Percentiles rank a stretch among this genome's conserved stretches.
These are phyloP conservation scores for Microvelia longipes DNA, from an alignment of 1,140 invertebrate genomes.

Conservation along the genomic window DNA sequence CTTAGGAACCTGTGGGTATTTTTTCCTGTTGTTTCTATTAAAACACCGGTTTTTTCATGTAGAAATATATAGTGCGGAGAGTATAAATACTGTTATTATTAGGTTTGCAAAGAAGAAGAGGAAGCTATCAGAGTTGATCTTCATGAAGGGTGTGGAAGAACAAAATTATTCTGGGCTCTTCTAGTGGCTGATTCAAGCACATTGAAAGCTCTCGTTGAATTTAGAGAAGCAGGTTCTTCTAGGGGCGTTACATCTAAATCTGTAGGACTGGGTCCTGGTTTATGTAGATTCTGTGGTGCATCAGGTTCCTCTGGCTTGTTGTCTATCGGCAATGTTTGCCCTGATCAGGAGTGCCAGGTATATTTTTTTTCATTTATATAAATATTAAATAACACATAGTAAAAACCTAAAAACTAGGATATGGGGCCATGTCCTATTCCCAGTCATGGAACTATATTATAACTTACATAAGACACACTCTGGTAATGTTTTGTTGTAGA, in stretches of 20 bases:
- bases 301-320: slow-evolving; percentile 66
- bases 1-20: too few relatives aligned
- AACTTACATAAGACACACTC: too few relatives aligned
- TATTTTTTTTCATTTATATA: slow-evolving; percentile 8
- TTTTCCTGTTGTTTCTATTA: too few relatives aligned
- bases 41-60: too few relatives aligned
- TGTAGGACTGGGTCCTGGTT: slow-evolving; percentile 36
- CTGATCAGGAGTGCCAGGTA: slow-evolving; percentile 81
- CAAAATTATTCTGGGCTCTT: slow-evolving; percentile 88
- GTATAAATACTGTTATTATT: slow-evolving; percentile 1
- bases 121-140: slow-evolving; percentile 85
- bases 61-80: too few relatives aligned
- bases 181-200: slow-evolving; percentile 82
- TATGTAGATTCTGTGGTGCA: slow-evolving; percentile 84
- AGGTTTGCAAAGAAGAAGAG: slow-evolving; percentile 87
- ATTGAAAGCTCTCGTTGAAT: slow-evolving; percentile 85
- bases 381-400: too few relatives aligned
- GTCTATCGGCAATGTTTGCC: slow-evolving; percentile 83
- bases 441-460: too few relatives aligned
- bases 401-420: too few relatives aligned
- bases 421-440: too few relatives aligned
- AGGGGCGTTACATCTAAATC: slow-evolving; percentile 27
- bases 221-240: slow-evolving; percentile 65
- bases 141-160: slow-evolving; percentile 88
- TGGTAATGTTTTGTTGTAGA: too few relatives aligned